Base-by-base conservation (phyloP, 2,113 vertebrate species). In the Narcine bancroftii region DNA sequence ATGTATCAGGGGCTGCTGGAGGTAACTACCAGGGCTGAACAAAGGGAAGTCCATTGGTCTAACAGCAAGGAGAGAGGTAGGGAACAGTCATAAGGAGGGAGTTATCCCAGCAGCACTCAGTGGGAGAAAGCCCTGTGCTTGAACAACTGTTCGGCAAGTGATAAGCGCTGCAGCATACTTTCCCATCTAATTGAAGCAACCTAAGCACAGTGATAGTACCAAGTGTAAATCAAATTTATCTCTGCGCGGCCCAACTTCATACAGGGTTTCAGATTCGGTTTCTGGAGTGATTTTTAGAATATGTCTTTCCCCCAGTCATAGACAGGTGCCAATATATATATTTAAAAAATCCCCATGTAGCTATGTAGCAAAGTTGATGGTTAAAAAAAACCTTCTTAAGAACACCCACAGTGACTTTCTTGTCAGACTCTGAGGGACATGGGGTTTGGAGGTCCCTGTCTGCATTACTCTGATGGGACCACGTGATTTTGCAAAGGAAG, bases 271-370 rank as follows among this genome's bases (percentile, higher is more conserved):
- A 69, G 89, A 39, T 60, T 91, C 65, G 45, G 89, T 91, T 91
- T 69, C 65, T 69, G 89, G 69, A 69, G 89, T 91, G 89, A 91
- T 91, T 91, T 91, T 91, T 91, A 91, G 89, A 91, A 69, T 69
- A 2, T 26, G 36, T 69, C 63, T 91, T 89, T 89, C 39, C 66
- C 89, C 45, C 65, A 66, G 65, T 60, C 42, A 29, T 17, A 11
- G 66, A 91, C 89, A 91, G 89, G 89, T 91, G 89, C 47, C 63
- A 50, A 5, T 10, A 3, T 26, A 39, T 15, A 26, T n/a, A 69
- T 69, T 69, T 33, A 21, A 60, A 7, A 15, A 66, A 19, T 24
- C 65, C 17, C 17, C 19, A 19, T 50, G 69, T 21, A 45, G 65
- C 1, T 5, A 91, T 66, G 42, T 91, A 26, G 9, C 42, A 29